phyloP scores from a whole-genome alignment of 2,888 invertebrate genomes.

The Lymantria dispar region DNA sequence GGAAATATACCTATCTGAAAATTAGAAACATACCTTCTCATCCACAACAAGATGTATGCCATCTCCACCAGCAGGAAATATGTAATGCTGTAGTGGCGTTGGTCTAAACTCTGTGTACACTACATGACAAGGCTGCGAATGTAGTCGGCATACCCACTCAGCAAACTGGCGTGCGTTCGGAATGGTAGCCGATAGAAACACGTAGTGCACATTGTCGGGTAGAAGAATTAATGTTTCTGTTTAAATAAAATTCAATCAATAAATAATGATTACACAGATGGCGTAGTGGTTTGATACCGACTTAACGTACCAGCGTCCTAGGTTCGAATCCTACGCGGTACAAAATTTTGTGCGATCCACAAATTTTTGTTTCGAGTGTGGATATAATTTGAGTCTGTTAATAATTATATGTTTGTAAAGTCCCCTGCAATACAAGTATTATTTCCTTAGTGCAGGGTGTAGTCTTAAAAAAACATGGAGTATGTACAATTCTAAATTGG shows the following conservation, averaged over 20 bases:
- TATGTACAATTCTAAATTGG: too few species aligned
- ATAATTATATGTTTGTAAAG: too few species aligned
- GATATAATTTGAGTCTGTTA: too few species aligned
- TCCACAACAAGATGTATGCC: conserved; percentile 98
- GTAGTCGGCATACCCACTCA: conserved; percentile 96
- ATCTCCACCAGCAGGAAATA: conserved; percentile 98
- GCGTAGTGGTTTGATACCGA: too few species aligned
- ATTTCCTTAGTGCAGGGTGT: too few species aligned
- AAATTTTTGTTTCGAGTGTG: too few species aligned
- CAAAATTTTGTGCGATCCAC: too few species aligned
- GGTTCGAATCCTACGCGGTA: too few species aligned
- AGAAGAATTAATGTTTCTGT: conserved; percentile 96
- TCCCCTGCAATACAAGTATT: too few species aligned
- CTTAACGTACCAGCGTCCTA: too few species aligned
- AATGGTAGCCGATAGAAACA: conserved; percentile 99
- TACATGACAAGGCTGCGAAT: conserved; percentile 98
- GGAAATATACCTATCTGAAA: not conserved
- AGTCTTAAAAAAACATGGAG: too few species aligned
- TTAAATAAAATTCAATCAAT: conserved; percentile 2
- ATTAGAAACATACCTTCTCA: conserved; percentile 84
- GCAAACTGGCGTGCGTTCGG: conserved; percentile 98
- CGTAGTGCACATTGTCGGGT: conserved; percentile 98
- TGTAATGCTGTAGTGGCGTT: conserved; percentile 98
- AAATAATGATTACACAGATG: not conserved
- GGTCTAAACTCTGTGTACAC: conserved; percentile 99